These are phyloP conservation scores for Carollia perspicillata DNA, from an alignment of 2,113 vertebrate genomes.

Conservation along the genomic window DNA sequence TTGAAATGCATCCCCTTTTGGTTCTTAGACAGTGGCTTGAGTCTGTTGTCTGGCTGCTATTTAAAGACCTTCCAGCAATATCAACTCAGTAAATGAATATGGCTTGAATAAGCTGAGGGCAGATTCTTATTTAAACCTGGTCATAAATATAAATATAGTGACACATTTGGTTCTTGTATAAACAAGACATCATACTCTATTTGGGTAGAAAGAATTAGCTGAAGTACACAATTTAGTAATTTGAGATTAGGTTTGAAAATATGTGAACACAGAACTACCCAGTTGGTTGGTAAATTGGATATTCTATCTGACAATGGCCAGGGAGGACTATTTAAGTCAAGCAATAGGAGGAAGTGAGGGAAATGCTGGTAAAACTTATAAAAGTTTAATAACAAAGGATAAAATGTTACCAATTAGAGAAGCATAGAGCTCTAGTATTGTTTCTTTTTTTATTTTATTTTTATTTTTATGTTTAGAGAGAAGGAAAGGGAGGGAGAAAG, in stretches of 20 bases:
- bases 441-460: neutral
- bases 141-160: constrained; percentile 59
- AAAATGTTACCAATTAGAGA: neutral
- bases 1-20: constrained; percentile 30
- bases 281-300: neutral
- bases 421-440: neutral
- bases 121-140: constrained; percentile 29
- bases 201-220: constrained; percentile 45
- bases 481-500: no score
- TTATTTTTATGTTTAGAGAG: no score
- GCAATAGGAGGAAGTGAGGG: neutral
- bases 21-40: constrained; percentile 31
- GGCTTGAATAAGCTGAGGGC: constrained; percentile 19
- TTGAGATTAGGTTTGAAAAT: constrained; percentile 43
- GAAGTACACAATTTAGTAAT: neutral
- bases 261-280: neutral
- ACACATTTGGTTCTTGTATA: constrained; percentile 58
- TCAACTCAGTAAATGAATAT: neutral
- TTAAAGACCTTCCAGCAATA: constrained; percentile 50
- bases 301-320: neutral
- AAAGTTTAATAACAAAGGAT: neutral
- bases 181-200: constrained; percentile 49
- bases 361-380: neutral
- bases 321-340: neutral
- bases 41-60: constrained; percentile 40